Evolutionary conservation across 2,797 vertebrate genomes (phyloP).

Genomic region (Cynodonichthys magdalenae): DNA sequence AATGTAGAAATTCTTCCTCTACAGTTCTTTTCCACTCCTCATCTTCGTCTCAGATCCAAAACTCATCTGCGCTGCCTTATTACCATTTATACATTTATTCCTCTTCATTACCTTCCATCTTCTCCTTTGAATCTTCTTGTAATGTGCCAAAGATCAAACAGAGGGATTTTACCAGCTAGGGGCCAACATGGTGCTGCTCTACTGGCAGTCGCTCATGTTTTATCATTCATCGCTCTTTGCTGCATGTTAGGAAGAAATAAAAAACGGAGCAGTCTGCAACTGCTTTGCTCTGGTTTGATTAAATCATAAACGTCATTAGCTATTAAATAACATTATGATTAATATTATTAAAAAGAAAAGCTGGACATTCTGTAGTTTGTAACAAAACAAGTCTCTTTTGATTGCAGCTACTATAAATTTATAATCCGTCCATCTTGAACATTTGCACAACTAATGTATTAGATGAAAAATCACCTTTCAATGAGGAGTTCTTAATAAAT

Average conservation of each 20-base stretch:
- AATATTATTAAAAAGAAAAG: too few relatives aligned
- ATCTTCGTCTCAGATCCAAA: background rate
- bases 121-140: constrained; percentile 2
- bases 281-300: background rate
- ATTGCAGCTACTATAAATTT: too few relatives aligned
- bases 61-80: constrained; percentile 6
- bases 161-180: background rate
- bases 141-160: constrained; percentile 27
- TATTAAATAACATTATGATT: background rate
- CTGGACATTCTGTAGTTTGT: too few relatives aligned
- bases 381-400: too few relatives aligned
- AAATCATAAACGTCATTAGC: background rate
- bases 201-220: background rate
- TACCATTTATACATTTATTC: constrained; percentile 15
- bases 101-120: background rate
- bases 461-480: too few relatives aligned
- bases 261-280: background rate
- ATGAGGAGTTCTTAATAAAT: too few relatives aligned
- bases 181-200: background rate
- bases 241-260: background rate
- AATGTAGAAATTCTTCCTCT: background rate
- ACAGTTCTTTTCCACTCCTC: background rate
- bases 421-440: too few relatives aligned
- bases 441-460: too few relatives aligned
- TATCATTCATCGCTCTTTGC: background rate